Conservation (phyloP, 2,113 vertebrate genomes). For the Paradoxurus hermaphroditus region DNA sequence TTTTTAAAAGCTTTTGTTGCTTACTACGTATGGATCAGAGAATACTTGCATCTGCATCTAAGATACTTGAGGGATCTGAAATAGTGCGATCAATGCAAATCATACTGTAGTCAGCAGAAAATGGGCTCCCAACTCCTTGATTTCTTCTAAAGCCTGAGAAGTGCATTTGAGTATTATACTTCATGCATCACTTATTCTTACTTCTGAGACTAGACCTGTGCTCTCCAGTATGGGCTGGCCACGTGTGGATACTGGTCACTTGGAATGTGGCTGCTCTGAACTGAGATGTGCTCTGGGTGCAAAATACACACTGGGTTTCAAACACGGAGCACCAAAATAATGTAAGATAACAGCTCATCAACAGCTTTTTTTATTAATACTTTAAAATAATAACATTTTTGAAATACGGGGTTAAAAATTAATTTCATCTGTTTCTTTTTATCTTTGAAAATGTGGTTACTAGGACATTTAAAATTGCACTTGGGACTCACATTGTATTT, state of each 20-base stretch:
- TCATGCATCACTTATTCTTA: neutral
- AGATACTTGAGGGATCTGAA: neutral
- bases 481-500: neutral
- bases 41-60: neutral
- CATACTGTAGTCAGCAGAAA: neutral
- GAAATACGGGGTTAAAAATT: neutral
- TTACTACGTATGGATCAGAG: neutral
- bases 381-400: neutral
- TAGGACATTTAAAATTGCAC: neutral
- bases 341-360: neutral
- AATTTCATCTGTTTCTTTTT: neutral
- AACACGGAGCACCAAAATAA: neutral
- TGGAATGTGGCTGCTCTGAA: neutral
- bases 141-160: conserved; percentile 12
- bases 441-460: neutral
- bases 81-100: neutral
- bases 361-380: neutral
- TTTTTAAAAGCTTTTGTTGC: neutral
- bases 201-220: neutral
- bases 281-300: neutral
- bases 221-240: neutral
- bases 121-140: neutral
- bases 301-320: neutral
- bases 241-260: neutral
- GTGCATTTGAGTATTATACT: neutral